phyloP scores from a whole-genome alignment of 2,113 vertebrate species.

The Lophura nycthemera region DNA sequence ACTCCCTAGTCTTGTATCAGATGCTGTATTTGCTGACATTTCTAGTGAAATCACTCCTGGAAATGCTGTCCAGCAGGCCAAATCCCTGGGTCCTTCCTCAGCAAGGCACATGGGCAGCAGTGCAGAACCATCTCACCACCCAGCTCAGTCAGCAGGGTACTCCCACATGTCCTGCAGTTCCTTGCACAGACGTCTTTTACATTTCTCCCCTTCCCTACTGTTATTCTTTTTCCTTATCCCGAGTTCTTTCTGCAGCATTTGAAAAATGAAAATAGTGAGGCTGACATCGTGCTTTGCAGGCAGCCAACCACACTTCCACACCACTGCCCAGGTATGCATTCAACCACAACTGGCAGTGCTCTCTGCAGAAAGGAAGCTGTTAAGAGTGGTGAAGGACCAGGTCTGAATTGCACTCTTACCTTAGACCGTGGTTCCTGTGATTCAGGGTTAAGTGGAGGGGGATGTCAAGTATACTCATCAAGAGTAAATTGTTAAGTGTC shows the following conservation, averaged over 20 bases:
- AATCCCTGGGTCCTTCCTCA: background rate
- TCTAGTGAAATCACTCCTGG: background rate
- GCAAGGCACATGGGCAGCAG: background rate
- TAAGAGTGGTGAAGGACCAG: slow-evolving; percentile 13
- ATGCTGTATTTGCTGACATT: slow-evolving; percentile 14
- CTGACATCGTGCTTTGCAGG: slow-evolving; percentile 15
- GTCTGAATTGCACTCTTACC: slow-evolving; percentile 65
- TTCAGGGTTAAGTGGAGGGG: slow-evolving; percentile 23
- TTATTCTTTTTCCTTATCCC: background rate
- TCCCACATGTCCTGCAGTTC: background rate
- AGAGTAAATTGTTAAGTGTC: slow-evolving; percentile 24
- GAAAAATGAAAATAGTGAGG: slow-evolving; percentile 18
- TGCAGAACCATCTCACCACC: background rate
- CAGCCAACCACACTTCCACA: slow-evolving; percentile 52
- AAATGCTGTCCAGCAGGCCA: background rate
- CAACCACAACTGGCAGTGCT: slow-evolving; percentile 56
- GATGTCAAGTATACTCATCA: background rate
- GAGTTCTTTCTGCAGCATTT: background rate
- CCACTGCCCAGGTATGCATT: slow-evolving; percentile 1
- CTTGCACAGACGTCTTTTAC: background rate
- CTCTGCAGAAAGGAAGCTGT: slow-evolving; percentile 34
- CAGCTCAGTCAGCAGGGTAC: fast-evolving
- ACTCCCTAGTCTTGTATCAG: slow-evolving; percentile 13
- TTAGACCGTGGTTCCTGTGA: slow-evolving; percentile 58
- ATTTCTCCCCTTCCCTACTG: background rate